Base-by-base conservation (phyloP, 2,888 invertebrate species). In the Agapostemon virescens region DNA sequence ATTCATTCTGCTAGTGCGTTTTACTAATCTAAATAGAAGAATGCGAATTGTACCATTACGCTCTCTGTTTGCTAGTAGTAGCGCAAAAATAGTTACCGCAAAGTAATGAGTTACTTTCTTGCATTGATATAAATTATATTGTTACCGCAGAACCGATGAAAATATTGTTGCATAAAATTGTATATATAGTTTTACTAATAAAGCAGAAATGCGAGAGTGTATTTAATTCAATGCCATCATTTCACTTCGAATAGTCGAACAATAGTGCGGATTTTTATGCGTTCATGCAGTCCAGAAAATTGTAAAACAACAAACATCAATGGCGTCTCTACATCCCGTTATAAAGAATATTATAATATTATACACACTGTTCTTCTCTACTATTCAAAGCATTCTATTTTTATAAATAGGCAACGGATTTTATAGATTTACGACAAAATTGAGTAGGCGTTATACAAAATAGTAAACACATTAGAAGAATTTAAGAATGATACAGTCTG, bases 181-280 rank as follows among this genome's bases (percentile, higher is more conserved):
- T 82, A 75, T 66, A 75, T 69, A 69, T 67, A 69, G 20, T 74
- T 66, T 38, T 74, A 61, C 58, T 42, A 84, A 86, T 86, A 82
- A 86, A 85, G 30, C 55, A 20, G 63, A 63, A 36, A 40, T 52
- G 33, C 45, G 36, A 23, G 71, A 79, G 45, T n/a, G n/a, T 58
- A 30, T 23, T 5, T n/a, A 26, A 55, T 55, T 11, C 11, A 49
- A 40, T 15, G 15, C 13, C 2, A 9, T n/a, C 9, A 49, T n/a
- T n/a, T 49, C 11, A 40, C 15, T 4, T 5, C 33, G 33, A 38
- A 38, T 38, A 1, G 38, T 38, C 11, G 38, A 9, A 9, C 11
- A 38, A 38, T 38, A 38, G 1, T 9, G 9, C 13, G 38, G 1
- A 38, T 38, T 38, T 38, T 9, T 38, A 9, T 38, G 38, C 38